Base-by-base conservation (phyloP, 2,113 vertebrate genomes). In the Plecotus auritus region DNA sequence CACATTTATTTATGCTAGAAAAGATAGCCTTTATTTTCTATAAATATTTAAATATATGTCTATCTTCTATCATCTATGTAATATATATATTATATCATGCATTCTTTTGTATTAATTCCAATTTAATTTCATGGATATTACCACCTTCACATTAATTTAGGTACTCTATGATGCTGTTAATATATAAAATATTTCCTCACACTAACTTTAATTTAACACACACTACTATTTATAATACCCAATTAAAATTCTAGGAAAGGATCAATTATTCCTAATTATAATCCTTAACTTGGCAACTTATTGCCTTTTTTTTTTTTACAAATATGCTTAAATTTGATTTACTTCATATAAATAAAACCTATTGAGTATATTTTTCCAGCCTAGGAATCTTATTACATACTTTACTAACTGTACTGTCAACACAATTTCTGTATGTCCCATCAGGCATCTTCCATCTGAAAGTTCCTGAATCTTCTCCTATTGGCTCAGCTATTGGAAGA, bases 371-470 rank as follows among this genome's bases (percentile, higher is more conserved):
- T 78, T 40, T 56, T 92, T 97, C 72, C 89, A 61, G 14, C 72
- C 88, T 28, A 7, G 17, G 59, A 49, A 35, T 80, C 17, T 80
- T 28, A 37, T 11, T 89, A 12, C 20, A 4, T 54, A 7, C 0
- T 45, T 6, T 9, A 1, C 37, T 87, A 83, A 59, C 3, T 85
- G 20, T 0, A 23, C 54, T 96, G 66, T 90, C 20, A 22, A 28
- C 42, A n/a, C 1, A 30, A 97, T 94, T 97, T 40, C 0, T 93
- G 13, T 97, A 30, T 70, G 18, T 88, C 97, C 97, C 96, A 13
- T 94, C 97, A 99, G 99, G 99, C 98, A 99, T 99, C 97, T 99
- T 99, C 96, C 99, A 99, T 96, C 98, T 99, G 69, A 99, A 99
- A 98, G 99, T 99, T 69, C 99, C 99, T 0, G 99, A 99, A 89